Percentiles rank a stretch among this genome's conserved stretches.
phyloP scores from a whole-genome alignment of 2,797 vertebrate genomes.

The Geotrypetes seraphini region DNA sequence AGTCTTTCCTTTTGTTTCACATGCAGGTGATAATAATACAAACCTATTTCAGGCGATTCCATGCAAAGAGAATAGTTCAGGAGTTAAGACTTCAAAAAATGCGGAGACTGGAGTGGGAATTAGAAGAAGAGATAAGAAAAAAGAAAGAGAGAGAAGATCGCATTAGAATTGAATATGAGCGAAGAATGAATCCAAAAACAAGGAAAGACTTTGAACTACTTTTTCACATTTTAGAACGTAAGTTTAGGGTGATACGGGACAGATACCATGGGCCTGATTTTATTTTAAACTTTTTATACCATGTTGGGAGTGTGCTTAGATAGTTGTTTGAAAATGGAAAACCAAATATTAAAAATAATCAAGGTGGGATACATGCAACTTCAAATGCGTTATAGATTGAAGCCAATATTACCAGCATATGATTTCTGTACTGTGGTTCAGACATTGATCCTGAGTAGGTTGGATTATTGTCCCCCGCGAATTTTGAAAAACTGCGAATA shows the following conservation, averaged over 20 bases:
- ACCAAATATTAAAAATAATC: too few relatives aligned
- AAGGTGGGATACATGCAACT: too few relatives aligned
- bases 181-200: slow-evolving; percentile 68
- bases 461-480: too few relatives aligned
- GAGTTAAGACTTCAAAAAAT: slow-evolving; percentile 45
- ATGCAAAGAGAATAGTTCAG: slow-evolving; percentile 50
- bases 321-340: too few relatives aligned
- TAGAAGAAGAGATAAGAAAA: slow-evolving; percentile 48
- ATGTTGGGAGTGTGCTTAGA: too few relatives aligned
- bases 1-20: slow-evolving; percentile 6
- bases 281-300: too few relatives aligned
- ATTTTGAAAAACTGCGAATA: too few relatives aligned
- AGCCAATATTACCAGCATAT: too few relatives aligned
- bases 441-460: too few relatives aligned
- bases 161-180: slow-evolving; percentile 46
- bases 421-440: too few relatives aligned
- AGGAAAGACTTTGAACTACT: slow-evolving; percentile 79
- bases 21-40: slow-evolving; percentile 73
- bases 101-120: slow-evolving; percentile 52
- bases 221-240: slow-evolving; percentile 78
- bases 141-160: slow-evolving; percentile 61
- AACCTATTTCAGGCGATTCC: slow-evolving; percentile 63
- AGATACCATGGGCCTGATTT: too few relatives aligned
- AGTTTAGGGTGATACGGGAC: slow-evolving; percentile 35
- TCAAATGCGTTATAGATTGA: too few relatives aligned